Conservation (phyloP, 2,113 vertebrate genomes). For the Motacilla alba region DNA sequence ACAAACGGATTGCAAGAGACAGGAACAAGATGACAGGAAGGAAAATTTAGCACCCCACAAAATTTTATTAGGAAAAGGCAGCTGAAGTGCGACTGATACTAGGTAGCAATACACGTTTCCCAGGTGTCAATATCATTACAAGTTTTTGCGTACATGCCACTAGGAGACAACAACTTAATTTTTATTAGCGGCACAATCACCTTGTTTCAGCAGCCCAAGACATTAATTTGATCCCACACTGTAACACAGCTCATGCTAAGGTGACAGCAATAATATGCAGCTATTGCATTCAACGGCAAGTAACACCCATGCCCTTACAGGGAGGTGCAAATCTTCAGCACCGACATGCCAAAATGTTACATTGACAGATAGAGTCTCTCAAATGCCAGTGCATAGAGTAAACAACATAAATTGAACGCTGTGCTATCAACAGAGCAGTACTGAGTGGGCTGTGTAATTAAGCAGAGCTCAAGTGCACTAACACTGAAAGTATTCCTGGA, state of each 20-base stretch:
- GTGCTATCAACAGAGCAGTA: neutral
- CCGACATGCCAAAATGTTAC: neutral
- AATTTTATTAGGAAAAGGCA: neutral
- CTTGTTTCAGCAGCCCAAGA: neutral
- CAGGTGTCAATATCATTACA: neutral
- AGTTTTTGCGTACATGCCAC: neutral
- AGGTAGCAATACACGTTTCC: neutral
- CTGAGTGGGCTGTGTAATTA: neutral
- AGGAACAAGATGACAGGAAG: neutral
- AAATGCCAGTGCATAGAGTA: neutral
- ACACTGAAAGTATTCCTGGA: neutral
- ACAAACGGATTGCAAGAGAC: neutral
- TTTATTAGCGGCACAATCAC: neutral
- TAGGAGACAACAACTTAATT: neutral
- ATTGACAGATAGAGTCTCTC: neutral
- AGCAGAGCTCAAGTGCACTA: neutral
- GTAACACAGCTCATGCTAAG: neutral
- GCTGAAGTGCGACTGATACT: neutral
- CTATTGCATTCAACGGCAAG: neutral
- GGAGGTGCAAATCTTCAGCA: neutral
- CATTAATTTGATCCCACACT: neutral
- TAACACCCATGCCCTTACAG: neutral
- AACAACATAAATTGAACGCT: neutral
- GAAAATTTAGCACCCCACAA: neutral
- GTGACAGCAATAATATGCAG: neutral